Percentiles rank a stretch among this genome's conserved stretches.
Conservation (phyloP, 2,888 invertebrate species). For the Ligdia adustata region DNA sequence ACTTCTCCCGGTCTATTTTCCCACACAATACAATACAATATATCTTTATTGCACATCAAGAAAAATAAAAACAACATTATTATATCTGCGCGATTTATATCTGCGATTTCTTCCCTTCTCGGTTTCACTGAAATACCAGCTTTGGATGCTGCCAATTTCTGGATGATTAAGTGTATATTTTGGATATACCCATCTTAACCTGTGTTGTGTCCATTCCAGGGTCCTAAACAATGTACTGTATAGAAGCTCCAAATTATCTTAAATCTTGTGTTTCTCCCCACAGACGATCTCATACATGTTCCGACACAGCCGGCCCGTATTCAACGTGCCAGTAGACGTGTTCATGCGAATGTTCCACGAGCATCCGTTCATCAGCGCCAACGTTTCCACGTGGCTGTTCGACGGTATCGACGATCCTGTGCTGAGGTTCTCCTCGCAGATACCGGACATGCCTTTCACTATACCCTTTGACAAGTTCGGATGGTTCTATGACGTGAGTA, state of each 20-base stretch:
- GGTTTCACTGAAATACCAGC: too few relatives aligned
- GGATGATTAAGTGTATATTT: too few relatives aligned
- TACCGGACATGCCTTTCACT: conserved; percentile 78
- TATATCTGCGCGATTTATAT: too few relatives aligned
- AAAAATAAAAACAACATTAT: too few relatives aligned
- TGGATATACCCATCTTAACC: too few relatives aligned
- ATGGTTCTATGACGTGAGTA: conserved; percentile 91
- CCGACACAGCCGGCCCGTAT: conserved; percentile 65
- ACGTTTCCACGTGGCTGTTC: conserved; percentile 88
- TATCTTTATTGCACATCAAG: too few relatives aligned
- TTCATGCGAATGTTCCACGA: conserved; percentile 82
- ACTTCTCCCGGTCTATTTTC: too few relatives aligned
- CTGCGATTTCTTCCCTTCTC: too few relatives aligned
- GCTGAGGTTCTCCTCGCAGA: conserved; percentile 79
- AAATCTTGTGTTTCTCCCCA: conserved; percentile 41
- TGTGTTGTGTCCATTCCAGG: too few relatives aligned
- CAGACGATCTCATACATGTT: conserved; percentile 87
- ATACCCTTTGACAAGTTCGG: conserved; percentile 92
- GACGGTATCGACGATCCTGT: conserved; percentile 92
- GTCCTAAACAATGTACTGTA: too few relatives aligned
- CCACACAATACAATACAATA: too few relatives aligned
- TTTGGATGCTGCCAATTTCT: too few relatives aligned
- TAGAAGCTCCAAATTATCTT: neutral
- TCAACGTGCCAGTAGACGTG: conserved; percentile 75
- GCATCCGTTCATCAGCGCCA: conserved; percentile 84